Conservation (phyloP, 2,797 vertebrate species). For the Syngnathus rostellatus region DNA sequence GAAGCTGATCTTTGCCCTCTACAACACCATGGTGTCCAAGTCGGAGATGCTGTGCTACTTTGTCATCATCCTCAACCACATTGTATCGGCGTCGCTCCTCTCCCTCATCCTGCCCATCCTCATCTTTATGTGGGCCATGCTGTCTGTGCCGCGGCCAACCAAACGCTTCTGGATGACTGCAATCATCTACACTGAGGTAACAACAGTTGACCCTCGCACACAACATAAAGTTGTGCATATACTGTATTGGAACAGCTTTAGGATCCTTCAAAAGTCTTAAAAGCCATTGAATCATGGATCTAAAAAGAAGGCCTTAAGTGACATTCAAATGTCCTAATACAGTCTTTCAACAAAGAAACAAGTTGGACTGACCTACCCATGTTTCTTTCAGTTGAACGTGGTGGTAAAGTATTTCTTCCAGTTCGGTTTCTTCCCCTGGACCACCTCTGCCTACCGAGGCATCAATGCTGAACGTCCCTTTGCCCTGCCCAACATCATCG, state of each 20-base stretch:
- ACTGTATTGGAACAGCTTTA: too few species aligned
- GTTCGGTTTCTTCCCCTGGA: constrained; percentile 79
- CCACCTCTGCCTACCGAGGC: constrained; percentile 66
- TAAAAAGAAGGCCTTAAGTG: too few species aligned
- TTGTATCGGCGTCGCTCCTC: constrained; percentile 64
- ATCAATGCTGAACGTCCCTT: constrained; percentile 69
- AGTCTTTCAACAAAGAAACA: too few species aligned
- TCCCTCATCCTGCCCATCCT: constrained; percentile 66
- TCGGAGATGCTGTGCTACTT: constrained; percentile 73
- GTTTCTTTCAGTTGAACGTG: constrained; percentile 65
- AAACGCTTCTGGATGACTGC: constrained; percentile 74
- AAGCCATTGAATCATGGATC: too few species aligned
- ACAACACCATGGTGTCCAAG: constrained; percentile 60
- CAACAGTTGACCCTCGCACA: too few species aligned
- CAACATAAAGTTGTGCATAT: too few species aligned
- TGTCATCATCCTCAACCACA: constrained; percentile 71
- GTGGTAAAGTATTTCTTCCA: constrained; percentile 77
- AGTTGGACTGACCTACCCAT: too few species aligned
- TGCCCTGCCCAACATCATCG: constrained; percentile 67
- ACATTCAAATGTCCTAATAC: too few species aligned
- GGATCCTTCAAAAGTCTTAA: too few species aligned
- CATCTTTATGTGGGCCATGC: constrained; percentile 73
- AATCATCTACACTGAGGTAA: constrained; percentile 76
- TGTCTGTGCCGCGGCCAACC: constrained; percentile 69
- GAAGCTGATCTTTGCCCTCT: constrained; percentile 65